Evolutionary conservation across 2,888 invertebrate species (phyloP), one percentile per base, ranked within the genome.

Genomic region (Lysandra coridon): DNA sequence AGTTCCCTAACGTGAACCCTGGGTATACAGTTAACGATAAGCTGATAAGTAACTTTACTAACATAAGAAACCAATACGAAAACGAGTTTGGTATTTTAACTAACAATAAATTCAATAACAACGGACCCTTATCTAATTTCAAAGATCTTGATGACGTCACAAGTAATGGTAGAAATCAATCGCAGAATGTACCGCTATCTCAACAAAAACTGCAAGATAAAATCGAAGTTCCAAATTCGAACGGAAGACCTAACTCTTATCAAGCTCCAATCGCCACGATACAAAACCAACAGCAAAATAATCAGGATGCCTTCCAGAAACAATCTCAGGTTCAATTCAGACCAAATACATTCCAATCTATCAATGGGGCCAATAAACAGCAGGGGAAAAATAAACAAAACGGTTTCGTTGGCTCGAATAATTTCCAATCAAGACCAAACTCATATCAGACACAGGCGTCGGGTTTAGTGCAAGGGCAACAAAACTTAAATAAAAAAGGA

Each of bases 191-290:
- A 73, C 79, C 83, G 30, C 73, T 81, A 37, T 81, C 82, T 30
- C 82, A 81, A 73, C 82, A 83, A 81, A 80, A 77, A 3, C 75
- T 82, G 17, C 82, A 82, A 78, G 73, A 73, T 64, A 78, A 78
- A 78, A 79, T 64, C 12, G 49, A 14, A 4, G 40, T 74, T 60
- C 79, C 64, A 53, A 73, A 76, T 37, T 62, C 73, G n/a, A 62
- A 23, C 60, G 73, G 64, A 40, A 76, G 77, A 12, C 81, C 81
- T 17, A 78, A 73, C 64, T 81, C 81, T 44, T 80, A 80, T 78
- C 60, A 79, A 49, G 75, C 64, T 17, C 75, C 75, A 14, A 44
- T 79, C 17, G 23, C 74, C 75, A 49, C 69, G 69, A 69, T 69
- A 33, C 69, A 69, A 37, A 69, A 69, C 3, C 33, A 69, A 69